Conservation (phyloP, 2,113 vertebrate species). For the Silurus meridionalis region DNA sequence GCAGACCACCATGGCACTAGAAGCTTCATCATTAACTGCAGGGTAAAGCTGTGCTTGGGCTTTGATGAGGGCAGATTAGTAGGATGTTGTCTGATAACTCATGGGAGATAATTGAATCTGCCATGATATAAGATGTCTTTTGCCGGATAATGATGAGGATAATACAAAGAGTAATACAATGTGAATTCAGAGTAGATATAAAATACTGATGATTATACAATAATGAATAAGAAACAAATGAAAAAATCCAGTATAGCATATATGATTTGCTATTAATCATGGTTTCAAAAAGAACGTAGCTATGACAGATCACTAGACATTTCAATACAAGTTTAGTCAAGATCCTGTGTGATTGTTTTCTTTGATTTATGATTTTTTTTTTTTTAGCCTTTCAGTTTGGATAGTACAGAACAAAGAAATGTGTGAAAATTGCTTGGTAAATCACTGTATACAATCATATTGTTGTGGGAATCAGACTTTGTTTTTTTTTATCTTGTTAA, state of each 20-base stretch:
- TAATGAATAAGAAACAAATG: neutral
- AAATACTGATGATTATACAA: neutral
- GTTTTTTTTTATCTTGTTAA: slow-evolving; percentile 29
- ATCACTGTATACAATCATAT: neutral
- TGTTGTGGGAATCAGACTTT: slow-evolving; percentile 7
- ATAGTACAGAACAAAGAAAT: slow-evolving; percentile 13
- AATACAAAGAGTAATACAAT: neutral
- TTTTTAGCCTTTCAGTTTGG: slow-evolving; percentile 1
- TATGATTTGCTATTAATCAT: neutral
- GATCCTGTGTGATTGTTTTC: neutral
- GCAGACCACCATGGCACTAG: neutral
- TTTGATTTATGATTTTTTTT: neutral
- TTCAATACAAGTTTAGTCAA: slow-evolving; percentile 5
- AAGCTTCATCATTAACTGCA: slow-evolving; percentile 22
- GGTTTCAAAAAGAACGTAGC: neutral
- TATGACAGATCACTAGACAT: neutral
- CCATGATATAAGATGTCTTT: neutral
- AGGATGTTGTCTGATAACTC: neutral
- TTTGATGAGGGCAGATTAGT: neutral
- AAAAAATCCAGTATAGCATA: neutral
- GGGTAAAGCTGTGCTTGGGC: neutral
- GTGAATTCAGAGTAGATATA: neutral
- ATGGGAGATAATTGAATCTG: neutral
- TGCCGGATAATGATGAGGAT: neutral
- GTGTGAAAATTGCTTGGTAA: slow-evolving; percentile 21